Evolutionary conservation across 2,797 vertebrate genomes (phyloP).

Genomic region (Onychomys leucogaster): DNA sequence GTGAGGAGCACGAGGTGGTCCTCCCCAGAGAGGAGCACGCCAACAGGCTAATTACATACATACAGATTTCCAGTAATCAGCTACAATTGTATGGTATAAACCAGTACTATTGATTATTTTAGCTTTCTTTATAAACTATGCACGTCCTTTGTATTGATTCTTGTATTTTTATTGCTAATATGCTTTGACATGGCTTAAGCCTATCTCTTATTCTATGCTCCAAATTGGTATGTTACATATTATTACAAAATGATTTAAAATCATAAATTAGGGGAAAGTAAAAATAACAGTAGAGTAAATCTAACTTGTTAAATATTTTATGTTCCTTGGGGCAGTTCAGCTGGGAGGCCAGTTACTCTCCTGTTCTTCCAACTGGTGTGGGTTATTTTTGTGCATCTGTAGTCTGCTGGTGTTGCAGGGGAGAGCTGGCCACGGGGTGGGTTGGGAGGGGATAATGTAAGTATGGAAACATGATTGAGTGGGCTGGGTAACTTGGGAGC

Average conservation of each 20-base stretch:
- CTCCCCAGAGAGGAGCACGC: not conserved
- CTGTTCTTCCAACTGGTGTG: not conserved
- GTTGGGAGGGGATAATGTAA: not conserved
- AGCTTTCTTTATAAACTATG: constrained; percentile 43
- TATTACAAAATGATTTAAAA: constrained; percentile 3
- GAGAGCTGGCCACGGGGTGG: not conserved
- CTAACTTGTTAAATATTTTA: not conserved
- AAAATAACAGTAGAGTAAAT: not conserved
- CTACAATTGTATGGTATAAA: not conserved
- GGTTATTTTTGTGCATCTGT: not conserved
- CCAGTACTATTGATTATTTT: constrained; percentile 49
- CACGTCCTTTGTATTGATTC: constrained; percentile 45
- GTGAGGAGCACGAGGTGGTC: rapidly evolving
- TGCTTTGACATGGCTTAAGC: constrained; percentile 24
- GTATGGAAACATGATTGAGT: not conserved
- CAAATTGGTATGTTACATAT: not conserved
- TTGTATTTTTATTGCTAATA: constrained; percentile 45
- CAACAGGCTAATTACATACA: too few relatives aligned
- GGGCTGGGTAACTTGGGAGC: not conserved
- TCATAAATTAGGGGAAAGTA: not conserved
- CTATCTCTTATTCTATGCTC: not conserved
- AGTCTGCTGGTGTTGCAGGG: not conserved
- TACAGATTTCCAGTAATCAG: constrained; percentile 34
- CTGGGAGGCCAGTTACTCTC: not conserved
- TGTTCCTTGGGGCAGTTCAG: not conserved